phyloP scores from a whole-genome alignment of 2,888 invertebrate genomes.

The Drosophila siamana region DNA sequence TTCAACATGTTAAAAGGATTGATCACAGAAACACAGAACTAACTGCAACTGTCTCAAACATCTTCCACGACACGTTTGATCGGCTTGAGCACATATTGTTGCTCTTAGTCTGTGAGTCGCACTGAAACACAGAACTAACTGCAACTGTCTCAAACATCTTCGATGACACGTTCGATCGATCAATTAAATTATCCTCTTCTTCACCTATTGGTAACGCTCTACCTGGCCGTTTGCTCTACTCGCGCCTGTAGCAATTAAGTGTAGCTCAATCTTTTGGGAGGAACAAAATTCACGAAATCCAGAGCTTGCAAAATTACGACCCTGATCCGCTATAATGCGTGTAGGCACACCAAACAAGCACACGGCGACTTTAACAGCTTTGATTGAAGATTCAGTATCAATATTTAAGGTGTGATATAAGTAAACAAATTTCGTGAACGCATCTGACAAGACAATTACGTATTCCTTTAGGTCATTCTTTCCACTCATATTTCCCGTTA shows the following conservation, averaged over 20 bases:
- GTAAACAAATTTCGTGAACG: conserved; percentile 30
- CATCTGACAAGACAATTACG: conserved; percentile 8
- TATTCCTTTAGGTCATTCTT: not conserved
- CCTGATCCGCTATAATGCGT: conserved; percentile 10
- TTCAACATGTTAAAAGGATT: not conserved
- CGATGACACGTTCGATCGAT: conserved; percentile 5
- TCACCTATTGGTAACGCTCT: not conserved
- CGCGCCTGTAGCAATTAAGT: not conserved
- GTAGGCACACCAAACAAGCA: not conserved
- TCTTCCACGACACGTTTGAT: conserved; percentile 8
- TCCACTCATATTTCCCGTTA: not conserved
- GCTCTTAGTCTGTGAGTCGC: conserved; percentile 5
- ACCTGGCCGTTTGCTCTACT: conserved; percentile 2
- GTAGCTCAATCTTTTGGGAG: not conserved
- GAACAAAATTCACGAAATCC: not conserved
- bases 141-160: conserved; percentile 14
- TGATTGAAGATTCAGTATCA: conserved; percentile 2
- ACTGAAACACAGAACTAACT: conserved; percentile 20
- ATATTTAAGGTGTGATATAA: not conserved
- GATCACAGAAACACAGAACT: conserved; percentile 12
- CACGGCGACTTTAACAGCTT: not conserved
- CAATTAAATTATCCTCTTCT: not conserved
- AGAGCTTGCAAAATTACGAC: conserved; percentile 9
- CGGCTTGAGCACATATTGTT: not conserved
- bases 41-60: conserved; percentile 14